Conservation (phyloP, 2,797 vertebrate genomes). For the Falco cherrug region DNA sequence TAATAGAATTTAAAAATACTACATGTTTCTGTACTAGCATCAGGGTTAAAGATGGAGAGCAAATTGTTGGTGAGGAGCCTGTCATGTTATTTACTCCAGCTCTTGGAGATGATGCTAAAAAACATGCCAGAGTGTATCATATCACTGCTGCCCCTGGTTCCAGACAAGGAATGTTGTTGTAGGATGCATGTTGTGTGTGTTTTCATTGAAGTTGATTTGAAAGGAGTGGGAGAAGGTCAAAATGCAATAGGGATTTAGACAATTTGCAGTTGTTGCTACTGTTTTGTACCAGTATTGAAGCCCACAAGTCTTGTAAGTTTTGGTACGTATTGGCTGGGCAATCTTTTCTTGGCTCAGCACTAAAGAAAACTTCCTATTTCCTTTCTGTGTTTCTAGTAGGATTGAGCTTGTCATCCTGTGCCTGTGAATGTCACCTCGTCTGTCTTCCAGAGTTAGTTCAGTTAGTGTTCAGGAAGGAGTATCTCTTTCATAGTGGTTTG, state of each 20-base stretch:
- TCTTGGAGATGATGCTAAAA: neutral
- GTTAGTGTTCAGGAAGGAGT: neutral
- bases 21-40: neutral
- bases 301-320: neutral
- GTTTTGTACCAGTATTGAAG: neutral
- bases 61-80: neutral
- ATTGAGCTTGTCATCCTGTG: neutral
- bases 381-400: neutral
- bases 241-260: neutral
- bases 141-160: neutral
- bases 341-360: neutral
- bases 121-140: neutral
- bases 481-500: neutral
- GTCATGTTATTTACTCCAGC: neutral
- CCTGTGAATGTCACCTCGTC: neutral
- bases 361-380: slow-evolving; percentile 41
- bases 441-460: neutral
- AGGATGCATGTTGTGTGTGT: neutral
- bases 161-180: neutral
- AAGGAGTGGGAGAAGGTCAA: neutral
- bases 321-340: neutral
- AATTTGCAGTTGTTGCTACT: neutral
- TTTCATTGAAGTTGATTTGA: neutral
- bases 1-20: neutral
- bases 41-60: slow-evolving; percentile 17